A percentile compares a stretch with the other conserved stretches of the same genome.
Conservation (phyloP, 2,797 vertebrate genomes). For the Balearica regulorum region DNA sequence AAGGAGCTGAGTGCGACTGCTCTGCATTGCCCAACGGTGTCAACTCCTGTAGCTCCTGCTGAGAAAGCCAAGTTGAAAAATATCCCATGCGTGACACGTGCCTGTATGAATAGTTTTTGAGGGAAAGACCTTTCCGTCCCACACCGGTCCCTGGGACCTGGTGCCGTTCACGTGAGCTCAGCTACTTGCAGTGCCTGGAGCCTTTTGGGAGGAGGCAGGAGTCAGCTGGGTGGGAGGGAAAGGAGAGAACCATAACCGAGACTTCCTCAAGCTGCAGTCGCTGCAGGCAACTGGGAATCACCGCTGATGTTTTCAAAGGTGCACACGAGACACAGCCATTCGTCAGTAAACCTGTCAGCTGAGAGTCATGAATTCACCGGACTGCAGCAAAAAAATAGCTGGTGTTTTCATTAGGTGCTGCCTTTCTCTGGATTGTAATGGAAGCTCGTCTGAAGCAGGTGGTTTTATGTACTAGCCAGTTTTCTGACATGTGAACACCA, state of each 20-base stretch:
- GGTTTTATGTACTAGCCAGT: neutral
- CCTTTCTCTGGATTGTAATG: neutral
- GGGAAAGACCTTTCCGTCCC: neutral
- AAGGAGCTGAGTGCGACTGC: neutral
- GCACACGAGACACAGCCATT: neutral
- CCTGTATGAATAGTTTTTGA: neutral
- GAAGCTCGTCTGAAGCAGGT: neutral
- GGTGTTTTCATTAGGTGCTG: neutral
- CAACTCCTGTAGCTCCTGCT: neutral
- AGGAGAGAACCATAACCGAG: neutral
- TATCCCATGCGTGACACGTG: fast-evolving
- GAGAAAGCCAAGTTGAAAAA: neutral
- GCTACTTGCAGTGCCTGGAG: neutral
- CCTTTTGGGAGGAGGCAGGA: neutral
- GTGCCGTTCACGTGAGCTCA: neutral
- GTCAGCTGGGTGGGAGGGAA: neutral
- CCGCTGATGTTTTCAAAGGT: neutral
- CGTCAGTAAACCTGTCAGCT: neutral
- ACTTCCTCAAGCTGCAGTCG: neutral
- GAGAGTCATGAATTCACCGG: neutral
- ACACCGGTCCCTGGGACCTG: neutral
- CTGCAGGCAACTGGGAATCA: neutral
- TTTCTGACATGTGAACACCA: neutral
- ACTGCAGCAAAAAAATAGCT: neutral
- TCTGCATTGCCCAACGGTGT: fast-evolving